Evolutionary conservation across 2,113 vertebrate genomes (phyloP).

Genomic region (Phrynocephalus versicolor): DNA sequence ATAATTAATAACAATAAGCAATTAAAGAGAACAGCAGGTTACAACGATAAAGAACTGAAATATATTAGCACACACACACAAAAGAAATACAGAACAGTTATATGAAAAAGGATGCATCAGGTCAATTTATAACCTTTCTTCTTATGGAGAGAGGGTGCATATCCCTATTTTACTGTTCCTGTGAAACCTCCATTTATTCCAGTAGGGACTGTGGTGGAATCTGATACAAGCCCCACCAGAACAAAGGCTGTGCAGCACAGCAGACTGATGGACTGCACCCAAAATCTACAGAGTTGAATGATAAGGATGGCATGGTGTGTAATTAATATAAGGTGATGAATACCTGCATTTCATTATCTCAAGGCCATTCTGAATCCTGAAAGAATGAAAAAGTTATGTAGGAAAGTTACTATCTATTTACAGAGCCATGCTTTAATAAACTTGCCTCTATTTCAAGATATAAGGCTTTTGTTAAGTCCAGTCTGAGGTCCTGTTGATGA

Average conservation of each 20-base stretch:
- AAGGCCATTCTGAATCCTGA: constrained; percentile 39
- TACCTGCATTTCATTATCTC: constrained; percentile 56
- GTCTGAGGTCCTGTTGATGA: neutral
- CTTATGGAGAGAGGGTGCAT: constrained; percentile 46
- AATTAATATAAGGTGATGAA: constrained; percentile 63
- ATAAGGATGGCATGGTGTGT: constrained; percentile 47
- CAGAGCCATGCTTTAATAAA: constrained; percentile 49
- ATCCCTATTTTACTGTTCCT: constrained; percentile 3
- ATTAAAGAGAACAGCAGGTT: constrained; percentile 76
- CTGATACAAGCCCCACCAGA: neutral
- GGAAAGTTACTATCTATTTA: constrained; percentile 47
- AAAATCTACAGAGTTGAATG: neutral
- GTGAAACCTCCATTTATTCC: constrained; percentile 6
- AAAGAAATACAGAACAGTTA: constrained; percentile 49
- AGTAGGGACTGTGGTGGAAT: neutral
- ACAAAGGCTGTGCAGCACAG: constrained; percentile 8
- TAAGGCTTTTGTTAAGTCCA: neutral
- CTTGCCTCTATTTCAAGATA: constrained; percentile 24
- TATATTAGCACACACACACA: constrained; percentile 61
- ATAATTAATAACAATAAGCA: constrained; percentile 79
- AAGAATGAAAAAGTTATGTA: constrained; percentile 45
- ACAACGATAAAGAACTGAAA: constrained; percentile 68
- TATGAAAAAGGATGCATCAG: constrained; percentile 57
- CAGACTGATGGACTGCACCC: neutral
- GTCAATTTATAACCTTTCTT: constrained; percentile 37